Evolutionary conservation across 2,888 invertebrate genomes (phyloP).

Genomic region (Stramonita haemastoma): DNA sequence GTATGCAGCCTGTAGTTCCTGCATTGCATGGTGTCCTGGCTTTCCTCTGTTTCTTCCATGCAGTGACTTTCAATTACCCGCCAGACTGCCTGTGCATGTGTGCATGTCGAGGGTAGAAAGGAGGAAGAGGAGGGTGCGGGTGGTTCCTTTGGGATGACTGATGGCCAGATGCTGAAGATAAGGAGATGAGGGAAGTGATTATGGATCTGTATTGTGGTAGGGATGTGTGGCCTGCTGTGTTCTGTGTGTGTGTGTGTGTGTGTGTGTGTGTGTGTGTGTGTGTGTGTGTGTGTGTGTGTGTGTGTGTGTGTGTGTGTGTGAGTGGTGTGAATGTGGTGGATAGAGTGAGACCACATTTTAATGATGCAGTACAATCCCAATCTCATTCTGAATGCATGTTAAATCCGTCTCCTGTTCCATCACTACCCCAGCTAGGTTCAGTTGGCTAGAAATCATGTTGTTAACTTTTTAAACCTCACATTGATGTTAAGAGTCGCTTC

Average conservation of each 20-base stretch:
- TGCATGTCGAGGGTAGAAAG: neutral
- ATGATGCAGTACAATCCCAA: too few relatives aligned
- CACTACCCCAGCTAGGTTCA: too few relatives aligned
- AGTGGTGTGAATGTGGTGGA: too few relatives aligned
- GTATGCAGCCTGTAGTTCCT: constrained; percentile 2
- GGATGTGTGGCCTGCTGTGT: neutral
- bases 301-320: neutral
- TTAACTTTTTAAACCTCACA: too few relatives aligned
- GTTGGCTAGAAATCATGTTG: too few relatives aligned
- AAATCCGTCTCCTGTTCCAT: too few relatives aligned
- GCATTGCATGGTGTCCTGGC: constrained; percentile 43
- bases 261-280: neutral
- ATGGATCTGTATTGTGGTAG: neutral
- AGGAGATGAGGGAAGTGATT: constrained; percentile 5
- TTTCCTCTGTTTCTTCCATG: constrained; percentile 44
- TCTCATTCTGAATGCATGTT: too few relatives aligned
- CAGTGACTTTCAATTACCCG: constrained; percentile 45
- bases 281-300: neutral
- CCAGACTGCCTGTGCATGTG: constrained; percentile 43
- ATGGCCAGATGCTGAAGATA: constrained; percentile 18
- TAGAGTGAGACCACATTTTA: neutral
- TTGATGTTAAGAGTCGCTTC: too few relatives aligned
- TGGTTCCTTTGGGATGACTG: neutral
- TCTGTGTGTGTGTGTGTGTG: neutral
- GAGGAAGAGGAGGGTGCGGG: neutral